A percentile compares a stretch with the other conserved stretches of the same genome.
Evolutionary conservation across 2,113 vertebrate species (phyloP).

Genomic region (Ellobius talpinus): DNA sequence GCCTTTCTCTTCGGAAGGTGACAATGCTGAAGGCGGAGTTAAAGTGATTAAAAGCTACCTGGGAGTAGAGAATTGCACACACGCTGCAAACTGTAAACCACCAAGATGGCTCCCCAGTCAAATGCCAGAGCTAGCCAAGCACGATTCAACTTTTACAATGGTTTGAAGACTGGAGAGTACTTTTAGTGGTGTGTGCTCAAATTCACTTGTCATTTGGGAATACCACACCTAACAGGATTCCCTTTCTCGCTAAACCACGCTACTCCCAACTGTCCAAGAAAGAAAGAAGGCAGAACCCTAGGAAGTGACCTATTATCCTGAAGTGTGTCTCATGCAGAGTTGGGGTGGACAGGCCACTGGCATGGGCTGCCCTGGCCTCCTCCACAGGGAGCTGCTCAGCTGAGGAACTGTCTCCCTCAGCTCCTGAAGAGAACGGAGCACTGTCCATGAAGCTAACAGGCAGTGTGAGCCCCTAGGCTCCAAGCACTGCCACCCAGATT

Average conservation of each 20-base stretch:
- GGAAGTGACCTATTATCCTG: not conserved
- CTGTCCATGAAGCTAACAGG: not conserved
- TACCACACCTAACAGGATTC: conserved; percentile 1
- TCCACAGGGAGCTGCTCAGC: not conserved
- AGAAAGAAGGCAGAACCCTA: not conserved
- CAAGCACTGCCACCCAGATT: not conserved
- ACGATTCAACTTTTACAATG: not conserved
- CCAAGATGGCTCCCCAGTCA: not conserved
- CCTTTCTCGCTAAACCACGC: not conserved
- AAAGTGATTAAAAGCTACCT: not conserved
- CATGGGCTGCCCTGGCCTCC: not conserved
- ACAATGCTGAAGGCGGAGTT: not conserved
- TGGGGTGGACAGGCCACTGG: not conserved
- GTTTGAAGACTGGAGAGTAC: not conserved
- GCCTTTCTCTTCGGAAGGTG: not conserved
- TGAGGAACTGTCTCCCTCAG: too few species aligned
- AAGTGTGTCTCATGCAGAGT: not conserved
- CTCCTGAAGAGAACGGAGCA: not conserved
- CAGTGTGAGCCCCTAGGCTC: not conserved
- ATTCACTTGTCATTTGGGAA: not conserved
- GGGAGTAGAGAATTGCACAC: not conserved
- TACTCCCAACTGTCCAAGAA: not conserved
- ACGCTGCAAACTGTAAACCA: not conserved
- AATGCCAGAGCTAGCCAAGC: rapidly evolving
- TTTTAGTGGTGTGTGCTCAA: not conserved